Evolutionary conservation across 2,113 vertebrate genomes (phyloP), one percentile per base, ranked within the genome.

Genomic region (Mastomys natalensis): DNA sequence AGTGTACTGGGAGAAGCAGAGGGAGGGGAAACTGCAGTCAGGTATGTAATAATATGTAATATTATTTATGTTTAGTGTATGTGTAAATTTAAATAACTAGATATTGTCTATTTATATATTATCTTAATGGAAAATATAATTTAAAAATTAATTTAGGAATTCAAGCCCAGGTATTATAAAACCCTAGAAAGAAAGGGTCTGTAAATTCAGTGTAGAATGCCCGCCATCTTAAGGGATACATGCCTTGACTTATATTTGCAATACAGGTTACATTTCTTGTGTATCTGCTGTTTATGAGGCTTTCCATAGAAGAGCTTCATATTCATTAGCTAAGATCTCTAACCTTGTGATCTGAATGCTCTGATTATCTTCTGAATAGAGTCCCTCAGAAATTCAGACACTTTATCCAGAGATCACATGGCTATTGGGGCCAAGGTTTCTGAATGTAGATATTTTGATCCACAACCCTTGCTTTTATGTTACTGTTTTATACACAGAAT

Each of bases 91-190:
- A 70, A 95, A 70, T 76, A 91, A 76, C 62, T 90, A 68, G 45
- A 19, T 55, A 85, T 85, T 16, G 94, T 29, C 68, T 73, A 60
- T 55, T 78, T 88, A 86, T 78, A 76, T 68, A 90, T 70, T 93
- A 87, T 90, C 4, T 85, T n/a, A 89, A 51, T 51, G 45, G 51
- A 97, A 66, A 37, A 96, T 4, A 89, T n/a, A 89, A 73, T 64
- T 37, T 4, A 40, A 37, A 70, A 51, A 60, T 86, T 22, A 96
- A 70, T 77, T 94, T 34, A 72, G 55, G 53, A 43, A 82, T 95
- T 87, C 66, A 93, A 96, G 91, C 34, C 26, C 45, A 95, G 16
- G 48, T 82, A 87, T 51, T 76, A 16, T 37, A 82, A 87, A 95
- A 82, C 24, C 11, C 34, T 89, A 3, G 86, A 91, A 77, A 80